Conservation (phyloP, 2,888 invertebrate species). For the Trisateles emortualis region DNA sequence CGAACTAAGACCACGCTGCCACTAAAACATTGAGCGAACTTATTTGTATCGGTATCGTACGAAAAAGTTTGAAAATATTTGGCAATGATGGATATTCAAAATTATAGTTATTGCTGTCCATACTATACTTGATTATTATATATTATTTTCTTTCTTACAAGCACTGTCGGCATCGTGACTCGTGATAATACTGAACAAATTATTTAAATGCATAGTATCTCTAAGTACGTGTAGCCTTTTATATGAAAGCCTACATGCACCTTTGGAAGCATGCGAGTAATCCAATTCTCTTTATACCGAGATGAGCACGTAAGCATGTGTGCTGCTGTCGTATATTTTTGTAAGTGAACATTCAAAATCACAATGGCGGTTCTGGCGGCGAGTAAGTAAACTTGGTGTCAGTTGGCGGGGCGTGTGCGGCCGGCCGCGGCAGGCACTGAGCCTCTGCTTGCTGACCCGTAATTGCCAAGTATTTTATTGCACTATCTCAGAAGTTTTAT, state of each 20-base stretch:
- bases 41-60: no score
- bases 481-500: slow-evolving; percentile 83
- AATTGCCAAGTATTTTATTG: slow-evolving; percentile 83
- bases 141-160: no score
- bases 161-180: no score
- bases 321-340: slow-evolving; percentile 45
- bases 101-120: no score
- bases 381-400: slow-evolving; percentile 44
- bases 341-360: slow-evolving; percentile 51
- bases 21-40: no score
- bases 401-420: slow-evolving; percentile 41
- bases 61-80: no score
- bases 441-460: slow-evolving; percentile 74
- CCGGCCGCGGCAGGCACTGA: slow-evolving; percentile 51
- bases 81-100: no score
- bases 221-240: not conserved
- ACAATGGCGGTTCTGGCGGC: slow-evolving; percentile 43
- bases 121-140: no score
- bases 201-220: not conserved
- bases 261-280: slow-evolving; percentile 24
- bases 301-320: slow-evolving; percentile 36
- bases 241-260: slow-evolving; percentile 6
- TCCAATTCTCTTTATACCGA: slow-evolving; percentile 37
- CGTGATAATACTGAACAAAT: not conserved
- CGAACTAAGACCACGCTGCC: no score